Evolutionary conservation across 2,888 invertebrate genomes (phyloP), one percentile per base, ranked within the genome.

Genomic region (Ornithoptera priamus): DNA sequence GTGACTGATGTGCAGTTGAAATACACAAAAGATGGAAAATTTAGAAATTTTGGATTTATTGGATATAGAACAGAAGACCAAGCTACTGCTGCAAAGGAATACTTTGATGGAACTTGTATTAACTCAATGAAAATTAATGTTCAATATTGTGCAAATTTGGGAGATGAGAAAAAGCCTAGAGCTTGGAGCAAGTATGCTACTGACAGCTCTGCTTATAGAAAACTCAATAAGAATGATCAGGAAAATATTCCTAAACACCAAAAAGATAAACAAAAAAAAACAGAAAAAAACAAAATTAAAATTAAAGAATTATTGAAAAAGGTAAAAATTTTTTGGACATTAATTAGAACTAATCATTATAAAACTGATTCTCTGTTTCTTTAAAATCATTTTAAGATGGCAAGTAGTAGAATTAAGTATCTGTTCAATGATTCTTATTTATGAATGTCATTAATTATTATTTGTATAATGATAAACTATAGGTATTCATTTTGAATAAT

Each of bases 1-100:
- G 95, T 99, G 12, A 99, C 99, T 10, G 99, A 99, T 90, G 94
- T 99, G 10, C 97, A 98, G 79, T 88, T 99, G 10, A 99, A 99
- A 85, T 99, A 96, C 81, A 98, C 97, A 0, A 94, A 96, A 77
- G 96, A 97, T 92, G 99, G 99, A 12, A 95, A 95, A 82, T 99
- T 99, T 85, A 94, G 99, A 71, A 96, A 96, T 79, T 99, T 99
- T 90, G 98, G 96, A 6, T 99, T 99, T 83, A 93, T 99, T 76
- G 99, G 99, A 10, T 99, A 95, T 85, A 95, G 97, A 81, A 95
- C 93, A 30, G 96, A 96, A 72, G 94, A 95, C 63, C 96, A 97
- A 81, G 99, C 98, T 0, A 81, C 94, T 63, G 93, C 93, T 50
- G 99, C 99, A 0, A 93, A 95, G 50, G 92, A 96, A 22, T 95